Evolutionary conservation across 2,888 invertebrate genomes (phyloP).

Genomic region (Tenthredo mesomela): DNA sequence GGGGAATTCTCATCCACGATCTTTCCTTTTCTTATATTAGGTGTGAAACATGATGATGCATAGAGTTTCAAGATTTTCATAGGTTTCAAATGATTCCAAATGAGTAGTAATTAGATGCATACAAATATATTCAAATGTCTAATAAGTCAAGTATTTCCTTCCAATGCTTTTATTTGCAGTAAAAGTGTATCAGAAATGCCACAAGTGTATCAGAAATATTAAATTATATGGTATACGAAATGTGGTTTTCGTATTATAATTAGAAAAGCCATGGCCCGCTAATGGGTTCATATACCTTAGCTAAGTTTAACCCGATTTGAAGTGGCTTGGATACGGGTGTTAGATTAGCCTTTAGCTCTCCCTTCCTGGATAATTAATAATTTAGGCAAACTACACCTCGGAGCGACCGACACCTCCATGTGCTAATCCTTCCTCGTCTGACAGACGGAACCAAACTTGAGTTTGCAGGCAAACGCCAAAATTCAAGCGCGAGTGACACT

Average conservation of each 20-base stretch:
- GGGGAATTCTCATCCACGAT: not conserved
- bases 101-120: no score
- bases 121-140: no score
- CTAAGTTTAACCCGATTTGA: slow-evolving; percentile 20
- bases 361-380: slow-evolving; percentile 23
- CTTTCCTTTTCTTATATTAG: not conserved
- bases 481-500: not conserved
- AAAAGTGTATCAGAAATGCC: no score
- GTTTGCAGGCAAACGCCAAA: not conserved
- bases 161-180: no score
- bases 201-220: not conserved
- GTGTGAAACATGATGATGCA: not conserved
- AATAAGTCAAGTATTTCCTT: no score
- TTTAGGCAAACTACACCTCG: slow-evolving; percentile 34
- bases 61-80: not conserved
- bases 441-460: not conserved
- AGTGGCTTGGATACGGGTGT: slow-evolving; percentile 32
- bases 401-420: not conserved
- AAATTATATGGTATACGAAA: no score
- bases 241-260: not conserved
- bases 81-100: no score
- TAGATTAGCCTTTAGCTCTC: slow-evolving; percentile 7
- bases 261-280: not conserved
- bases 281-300: not conserved
- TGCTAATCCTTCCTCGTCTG: not conserved